A percentile compares a stretch with the other conserved stretches of the same genome.
These are phyloP conservation scores for Chromobotia macracanthus DNA, from an alignment of 2,797 vertebrate genomes.

Conservation along the genomic window DNA sequence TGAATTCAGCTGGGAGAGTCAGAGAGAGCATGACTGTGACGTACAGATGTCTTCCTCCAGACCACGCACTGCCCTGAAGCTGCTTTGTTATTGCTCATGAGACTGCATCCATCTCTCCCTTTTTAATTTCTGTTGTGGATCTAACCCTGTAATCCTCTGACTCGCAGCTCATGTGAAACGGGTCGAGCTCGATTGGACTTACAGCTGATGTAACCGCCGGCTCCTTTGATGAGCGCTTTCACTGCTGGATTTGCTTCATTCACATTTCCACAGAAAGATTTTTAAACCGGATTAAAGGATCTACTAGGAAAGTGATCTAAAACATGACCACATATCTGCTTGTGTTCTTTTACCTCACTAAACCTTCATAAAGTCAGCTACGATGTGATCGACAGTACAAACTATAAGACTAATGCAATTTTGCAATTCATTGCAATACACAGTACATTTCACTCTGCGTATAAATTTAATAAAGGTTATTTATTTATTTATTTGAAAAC, in stretches of 20 bases:
- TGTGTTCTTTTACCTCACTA: not conserved
- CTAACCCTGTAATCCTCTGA: conserved; percentile 73
- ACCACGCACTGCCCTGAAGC: conserved; percentile 47
- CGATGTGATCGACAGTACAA: too few species aligned
- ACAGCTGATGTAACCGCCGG: conserved; percentile 65
- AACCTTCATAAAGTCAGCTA: not conserved
- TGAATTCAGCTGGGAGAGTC: conserved; percentile 43
- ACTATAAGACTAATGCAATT: too few species aligned
- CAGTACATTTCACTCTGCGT: too few species aligned
- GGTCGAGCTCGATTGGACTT: conserved; percentile 59
- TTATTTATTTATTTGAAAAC: too few species aligned
- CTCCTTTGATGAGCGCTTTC: conserved; percentile 40
- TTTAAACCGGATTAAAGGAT: conserved; percentile 31
- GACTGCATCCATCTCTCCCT: conserved; percentile 54
- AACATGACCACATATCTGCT: not conserved
- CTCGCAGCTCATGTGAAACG: conserved; percentile 67
- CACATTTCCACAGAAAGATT: conserved; percentile 42
- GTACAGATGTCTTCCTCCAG: conserved; percentile 54
- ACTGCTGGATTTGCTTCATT: conserved; percentile 36
- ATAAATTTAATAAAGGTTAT: too few species aligned
- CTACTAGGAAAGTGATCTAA: not conserved
- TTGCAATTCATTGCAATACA: too few species aligned
- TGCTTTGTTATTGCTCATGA: conserved; percentile 62
- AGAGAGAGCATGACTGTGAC: conserved; percentile 32
- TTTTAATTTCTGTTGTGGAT: conserved; percentile 68